Evolutionary conservation across 2,888 invertebrate genomes (phyloP), one percentile per base, ranked within the genome.

Genomic region (Chelonus formosanus): DNA sequence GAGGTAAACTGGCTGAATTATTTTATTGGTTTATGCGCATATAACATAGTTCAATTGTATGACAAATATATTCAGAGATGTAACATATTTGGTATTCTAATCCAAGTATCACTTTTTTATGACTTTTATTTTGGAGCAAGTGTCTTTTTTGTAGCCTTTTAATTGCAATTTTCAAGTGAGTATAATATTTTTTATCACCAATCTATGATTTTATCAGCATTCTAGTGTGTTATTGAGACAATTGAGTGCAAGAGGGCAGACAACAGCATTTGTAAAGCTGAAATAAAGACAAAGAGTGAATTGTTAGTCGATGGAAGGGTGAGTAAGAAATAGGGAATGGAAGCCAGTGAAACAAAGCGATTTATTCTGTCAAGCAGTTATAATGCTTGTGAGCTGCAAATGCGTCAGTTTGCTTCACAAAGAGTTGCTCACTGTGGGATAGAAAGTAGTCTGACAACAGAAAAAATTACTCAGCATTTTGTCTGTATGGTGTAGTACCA

Each of bases 381-480:
- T 48, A 58, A 48, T 47, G 20, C 58, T 20, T 48, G 35, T 58
- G 34, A 58, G 47, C 57, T 35, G 32, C 32, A 47, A 58, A 58
- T 58, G 58, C 58, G 58, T 58, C 58, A 58, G 44, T 48, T 47
- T 58, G 34, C 34, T 58, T 40, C 34, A 58, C 58, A 58, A 58
- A 58, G 35, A 35, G 47, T 47, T 47, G 35, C 47, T 47, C 35
- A 10, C 36, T 57, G 45, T 45, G 35, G 34, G 35, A 47, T 47
- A 47, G 31, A 52, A 34, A 44, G 31, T 10, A 34, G 47, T 45
- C 10, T 35, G 34, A 45, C 31, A 57, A 44, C 45, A 34, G 32
- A 40, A 55, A 55, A 55, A 45, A 44, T 44, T 47, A 47, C 44
- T 7, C 47, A 10, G 45, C 47, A 20, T 43, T 10, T 44, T 32